Conservation (phyloP, 2,113 vertebrate genomes). For the Pantherophis guttatus region DNA sequence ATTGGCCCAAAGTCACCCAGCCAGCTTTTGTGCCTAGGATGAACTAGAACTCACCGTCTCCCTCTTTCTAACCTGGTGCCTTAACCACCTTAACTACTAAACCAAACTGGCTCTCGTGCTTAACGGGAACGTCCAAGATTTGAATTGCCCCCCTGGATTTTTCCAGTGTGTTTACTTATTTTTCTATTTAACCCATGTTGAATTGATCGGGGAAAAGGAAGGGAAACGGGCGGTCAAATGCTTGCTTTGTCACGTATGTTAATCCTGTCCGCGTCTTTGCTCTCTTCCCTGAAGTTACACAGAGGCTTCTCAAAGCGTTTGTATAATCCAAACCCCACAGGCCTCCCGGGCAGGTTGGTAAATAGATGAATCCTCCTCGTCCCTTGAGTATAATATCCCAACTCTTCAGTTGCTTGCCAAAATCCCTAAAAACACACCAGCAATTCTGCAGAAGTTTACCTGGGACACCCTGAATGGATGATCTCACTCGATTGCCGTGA, state of each 20-base stretch:
- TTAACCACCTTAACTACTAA: too few species aligned
- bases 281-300: conserved; percentile 7
- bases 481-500: conserved; percentile 46
- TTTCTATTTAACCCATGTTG: background rate
- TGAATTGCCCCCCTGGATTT: background rate
- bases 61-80: too few species aligned
- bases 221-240: background rate
- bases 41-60: too few species aligned
- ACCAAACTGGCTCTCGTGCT: background rate
- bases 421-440: background rate
- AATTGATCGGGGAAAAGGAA: background rate
- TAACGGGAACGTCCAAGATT: background rate
- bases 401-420: conserved; percentile 31
- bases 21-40: too few species aligned
- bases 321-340: conserved; percentile 46
- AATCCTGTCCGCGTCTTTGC: conserved; percentile 29
- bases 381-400: conserved; percentile 39
- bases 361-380: conserved; percentile 46
- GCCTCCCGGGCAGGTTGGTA: conserved; percentile 40
- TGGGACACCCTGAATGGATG: conserved; percentile 32
- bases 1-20: background rate
- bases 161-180: background rate
- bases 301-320: conserved; percentile 34
- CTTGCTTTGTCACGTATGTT: conserved; percentile 8
- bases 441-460: conserved; percentile 45